phyloP scores from a whole-genome alignment of 2,113 vertebrate genomes.

The Albula goreensis region DNA sequence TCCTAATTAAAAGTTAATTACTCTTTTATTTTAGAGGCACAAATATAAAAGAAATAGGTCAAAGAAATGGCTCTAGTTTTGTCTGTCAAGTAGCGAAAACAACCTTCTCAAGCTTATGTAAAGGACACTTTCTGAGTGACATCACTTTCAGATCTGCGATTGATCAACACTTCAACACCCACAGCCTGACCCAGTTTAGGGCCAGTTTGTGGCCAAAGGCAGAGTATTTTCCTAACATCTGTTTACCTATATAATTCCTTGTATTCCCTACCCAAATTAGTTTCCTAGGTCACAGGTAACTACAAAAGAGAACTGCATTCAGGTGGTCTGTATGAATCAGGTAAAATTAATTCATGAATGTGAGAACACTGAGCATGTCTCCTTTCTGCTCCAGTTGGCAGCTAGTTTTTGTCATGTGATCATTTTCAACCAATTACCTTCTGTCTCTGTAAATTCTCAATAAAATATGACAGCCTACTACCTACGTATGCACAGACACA shows the following conservation, averaged over 20 bases:
- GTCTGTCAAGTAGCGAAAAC: not conserved
- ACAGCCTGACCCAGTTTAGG: too few species aligned
- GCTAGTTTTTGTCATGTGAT: not conserved
- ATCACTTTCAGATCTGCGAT: not conserved
- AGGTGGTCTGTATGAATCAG: too few species aligned
- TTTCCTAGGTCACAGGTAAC: too few species aligned
- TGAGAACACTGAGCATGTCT: not conserved
- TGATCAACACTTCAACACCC: too few species aligned
- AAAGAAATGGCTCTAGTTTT: not conserved
- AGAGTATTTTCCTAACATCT: too few species aligned
- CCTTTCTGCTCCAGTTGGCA: not conserved
- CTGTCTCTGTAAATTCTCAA: conserved; percentile 1
- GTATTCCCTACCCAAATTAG: too few species aligned
- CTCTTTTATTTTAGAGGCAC: not conserved
- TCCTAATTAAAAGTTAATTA: not conserved
- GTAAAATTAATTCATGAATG: too few species aligned
- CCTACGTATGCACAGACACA: not conserved
- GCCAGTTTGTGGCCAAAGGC: too few species aligned
- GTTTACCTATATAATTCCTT: too few species aligned
- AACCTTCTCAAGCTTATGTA: not conserved
- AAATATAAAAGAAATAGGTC: not conserved
- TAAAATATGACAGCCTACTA: too few species aligned
- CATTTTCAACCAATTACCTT: not conserved
- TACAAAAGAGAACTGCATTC: too few species aligned
- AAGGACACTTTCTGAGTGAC: not conserved